Evolutionary conservation across 2,888 invertebrate species (phyloP), one percentile per base, ranked within the genome.

Genomic region (Leptura quadrifasciata): DNA sequence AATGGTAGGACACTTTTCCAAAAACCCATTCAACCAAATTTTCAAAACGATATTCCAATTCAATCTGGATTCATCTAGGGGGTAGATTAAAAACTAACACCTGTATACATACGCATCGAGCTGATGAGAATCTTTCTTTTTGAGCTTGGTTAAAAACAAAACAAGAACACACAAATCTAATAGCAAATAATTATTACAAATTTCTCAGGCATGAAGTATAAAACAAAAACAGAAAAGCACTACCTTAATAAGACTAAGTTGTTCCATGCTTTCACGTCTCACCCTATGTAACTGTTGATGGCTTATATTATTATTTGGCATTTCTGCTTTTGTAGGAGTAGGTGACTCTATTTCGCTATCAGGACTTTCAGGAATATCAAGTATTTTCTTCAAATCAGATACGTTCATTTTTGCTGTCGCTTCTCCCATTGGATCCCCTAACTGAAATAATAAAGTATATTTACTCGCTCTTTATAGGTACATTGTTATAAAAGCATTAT

Each of bases 321-420:
- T 72, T 61, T 64, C 61, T 17, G 72, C 21, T 20, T 68, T 75
- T 27, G 74, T 69, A 65, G 65, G 21, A 8, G 80, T 81, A 39
- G 75, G 72, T 31, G 80, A 81, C 35, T 84, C 89, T 4, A 83
- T 80, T 58, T 76, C 80, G 15, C 77, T 80, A 39, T 83, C 89
- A 75, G 88, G 90, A 78, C 90, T 91, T n/a, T 89, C 89, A 0
- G 94, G 94, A 81, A 96, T 90, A 2, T 96, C 96, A 2, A 97
- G 90, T 65, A 96, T 93, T 86, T 96, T 96, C 77, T 95, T 93
- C 70, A 98, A 91, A 88, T 98, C 98, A 0, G 94, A 92, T 27
- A 98, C 94, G 88, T 98, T 98, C 91, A 97, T 95, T 89, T 96
- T 95, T 0, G 98, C 98, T 0, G 98, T 98, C 21, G 96, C 95